Evolutionary conservation across 2,888 invertebrate species (phyloP).

Genomic region (Octonoba sinensis): DNA sequence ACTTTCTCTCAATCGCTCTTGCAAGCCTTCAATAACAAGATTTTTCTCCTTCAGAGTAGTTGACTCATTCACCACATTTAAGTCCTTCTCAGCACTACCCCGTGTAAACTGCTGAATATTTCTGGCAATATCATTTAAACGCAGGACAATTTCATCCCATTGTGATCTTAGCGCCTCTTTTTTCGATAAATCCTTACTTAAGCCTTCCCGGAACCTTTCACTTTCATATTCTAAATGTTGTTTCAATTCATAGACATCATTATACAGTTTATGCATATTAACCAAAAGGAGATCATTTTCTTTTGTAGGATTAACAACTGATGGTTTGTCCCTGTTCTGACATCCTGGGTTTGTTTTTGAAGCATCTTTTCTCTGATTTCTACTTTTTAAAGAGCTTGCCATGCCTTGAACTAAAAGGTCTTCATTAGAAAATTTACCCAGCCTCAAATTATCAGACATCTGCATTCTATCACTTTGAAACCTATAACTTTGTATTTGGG

Average conservation of each 20-base stretch:
- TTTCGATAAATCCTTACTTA: slow-evolving; percentile 17
- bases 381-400: too few relatives aligned
- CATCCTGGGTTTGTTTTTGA: too few relatives aligned
- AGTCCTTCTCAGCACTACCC: background rate
- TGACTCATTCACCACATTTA: background rate
- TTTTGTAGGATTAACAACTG: background rate
- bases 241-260: slow-evolving; percentile 42
- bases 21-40: slow-evolving; percentile 26
- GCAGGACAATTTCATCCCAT: slow-evolving; percentile 33
- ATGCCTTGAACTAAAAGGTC: too few relatives aligned
- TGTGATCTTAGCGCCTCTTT: slow-evolving; percentile 23
- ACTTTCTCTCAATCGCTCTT: slow-evolving; percentile 30
- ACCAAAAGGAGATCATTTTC: slow-evolving; percentile 12
- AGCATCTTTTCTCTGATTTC: too few relatives aligned
- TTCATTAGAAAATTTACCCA: too few relatives aligned
- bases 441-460: background rate
- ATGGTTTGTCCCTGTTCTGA: too few relatives aligned
- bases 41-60: slow-evolving; percentile 17
- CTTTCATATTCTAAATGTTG: slow-evolving; percentile 41
- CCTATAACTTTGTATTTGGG: slow-evolving; percentile 23
- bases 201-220: slow-evolving; percentile 32
- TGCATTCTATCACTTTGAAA: background rate
- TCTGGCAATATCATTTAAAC: slow-evolving; percentile 38
- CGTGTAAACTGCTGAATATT: slow-evolving; percentile 18
- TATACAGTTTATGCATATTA: slow-evolving; percentile 34